A percentile compares a stretch with the other conserved stretches of the same genome.
Evolutionary conservation across 2,797 vertebrate species (phyloP).

Genomic region (Gorsachius magnificus): DNA sequence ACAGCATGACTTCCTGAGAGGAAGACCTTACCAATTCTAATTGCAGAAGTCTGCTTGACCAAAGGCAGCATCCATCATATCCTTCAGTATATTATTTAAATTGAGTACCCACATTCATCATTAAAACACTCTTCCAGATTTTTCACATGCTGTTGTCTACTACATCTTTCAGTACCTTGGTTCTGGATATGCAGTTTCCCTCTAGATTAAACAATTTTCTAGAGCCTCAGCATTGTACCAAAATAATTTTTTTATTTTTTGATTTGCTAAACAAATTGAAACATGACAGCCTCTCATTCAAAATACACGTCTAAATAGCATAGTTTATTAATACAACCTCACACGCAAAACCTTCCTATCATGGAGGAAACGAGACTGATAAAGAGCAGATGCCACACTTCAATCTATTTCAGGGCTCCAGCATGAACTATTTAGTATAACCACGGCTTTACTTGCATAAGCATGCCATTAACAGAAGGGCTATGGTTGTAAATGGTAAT

Average conservation of each 20-base stretch:
- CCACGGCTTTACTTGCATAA: neutral
- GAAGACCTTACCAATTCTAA: neutral
- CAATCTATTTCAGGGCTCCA: neutral
- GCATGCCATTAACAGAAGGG: neutral
- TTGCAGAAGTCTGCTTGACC: neutral
- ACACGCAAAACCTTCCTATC: neutral
- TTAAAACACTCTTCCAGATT: neutral
- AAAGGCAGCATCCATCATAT: neutral
- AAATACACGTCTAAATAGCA: neutral
- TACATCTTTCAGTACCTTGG: neutral
- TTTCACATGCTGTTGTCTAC: neutral
- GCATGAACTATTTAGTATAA: neutral
- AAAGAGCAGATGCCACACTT: neutral
- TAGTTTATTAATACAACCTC: neutral
- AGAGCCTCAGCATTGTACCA: neutral
- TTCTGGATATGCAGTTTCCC: neutral
- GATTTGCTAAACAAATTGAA: neutral
- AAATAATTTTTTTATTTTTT: neutral
- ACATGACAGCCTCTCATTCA: neutral
- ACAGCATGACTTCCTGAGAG: neutral
- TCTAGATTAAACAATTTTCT: neutral
- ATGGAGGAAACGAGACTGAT: neutral
- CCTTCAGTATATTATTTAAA: neutral
- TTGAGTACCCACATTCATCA: neutral
- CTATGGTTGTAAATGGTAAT: neutral